Conservation (phyloP, 2,888 invertebrate genomes). For the Troides aeacus region DNA sequence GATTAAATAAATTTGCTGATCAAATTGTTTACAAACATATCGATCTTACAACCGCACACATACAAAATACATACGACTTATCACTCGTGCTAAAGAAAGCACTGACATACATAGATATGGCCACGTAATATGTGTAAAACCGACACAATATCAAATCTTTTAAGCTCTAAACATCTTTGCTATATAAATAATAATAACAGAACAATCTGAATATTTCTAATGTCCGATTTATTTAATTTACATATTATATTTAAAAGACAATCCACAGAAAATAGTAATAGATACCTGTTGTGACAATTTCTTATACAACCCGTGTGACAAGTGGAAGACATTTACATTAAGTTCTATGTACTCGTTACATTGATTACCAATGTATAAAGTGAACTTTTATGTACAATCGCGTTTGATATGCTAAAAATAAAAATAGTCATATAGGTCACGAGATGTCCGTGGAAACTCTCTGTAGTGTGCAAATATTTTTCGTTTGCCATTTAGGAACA, state of each 20-base stretch:
- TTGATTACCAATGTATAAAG: slow-evolving; percentile 20
- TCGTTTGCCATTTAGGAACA: slow-evolving; percentile 18
- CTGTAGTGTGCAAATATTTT: slow-evolving; percentile 30
- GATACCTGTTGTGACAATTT: too few relatives aligned
- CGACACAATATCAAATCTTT: background rate
- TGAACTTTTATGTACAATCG: slow-evolving; percentile 49
- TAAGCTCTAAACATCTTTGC: background rate
- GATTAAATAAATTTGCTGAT: slow-evolving; percentile 50
- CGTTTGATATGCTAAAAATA: slow-evolving; percentile 64
- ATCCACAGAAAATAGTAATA: background rate
- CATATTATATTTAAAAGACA: background rate
- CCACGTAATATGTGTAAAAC: background rate
- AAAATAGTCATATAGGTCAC: slow-evolving; percentile 46
- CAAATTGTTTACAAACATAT: slow-evolving; percentile 33
- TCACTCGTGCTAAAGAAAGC: background rate
- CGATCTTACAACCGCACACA: slow-evolving; percentile 24
- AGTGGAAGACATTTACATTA: slow-evolving; percentile 2
- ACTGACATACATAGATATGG: background rate
- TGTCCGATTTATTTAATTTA: background rate
- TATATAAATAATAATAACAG: background rate
- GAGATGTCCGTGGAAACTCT: slow-evolving; percentile 42
- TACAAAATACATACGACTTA: slow-evolving; percentile 13
- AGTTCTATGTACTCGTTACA: slow-evolving; percentile 24
- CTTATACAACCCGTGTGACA: slow-evolving; percentile 11
- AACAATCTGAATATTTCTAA: background rate